Conservation (phyloP, 2,113 vertebrate species). For the Patagioenas fasciata region DNA sequence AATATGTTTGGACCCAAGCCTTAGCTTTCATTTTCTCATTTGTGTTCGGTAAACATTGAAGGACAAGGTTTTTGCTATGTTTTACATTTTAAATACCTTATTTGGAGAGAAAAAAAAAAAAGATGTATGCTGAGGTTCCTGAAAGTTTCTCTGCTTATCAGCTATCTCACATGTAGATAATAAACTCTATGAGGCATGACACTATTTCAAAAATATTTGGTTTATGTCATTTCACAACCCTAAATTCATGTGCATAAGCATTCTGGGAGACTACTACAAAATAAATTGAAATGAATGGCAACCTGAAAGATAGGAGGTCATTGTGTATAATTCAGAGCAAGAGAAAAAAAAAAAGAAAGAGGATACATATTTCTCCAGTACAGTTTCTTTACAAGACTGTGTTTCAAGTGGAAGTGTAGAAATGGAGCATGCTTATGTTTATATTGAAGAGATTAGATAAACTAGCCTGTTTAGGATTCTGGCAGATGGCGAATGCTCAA, state of each 20-base stretch:
- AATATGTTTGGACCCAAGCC: conserved; percentile 32
- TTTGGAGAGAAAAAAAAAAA: neutral
- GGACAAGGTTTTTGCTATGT: neutral
- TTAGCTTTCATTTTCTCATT: conserved; percentile 39
- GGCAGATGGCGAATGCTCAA: conserved; percentile 87
- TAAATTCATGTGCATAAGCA: conserved; percentile 13
- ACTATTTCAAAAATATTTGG: conserved; percentile 54
- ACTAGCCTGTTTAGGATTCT: conserved; percentile 87
- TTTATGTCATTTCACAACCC: conserved; percentile 55
- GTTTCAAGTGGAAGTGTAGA: conserved; percentile 81
- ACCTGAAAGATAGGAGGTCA: conserved; percentile 33
- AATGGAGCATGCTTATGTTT: conserved; percentile 85
- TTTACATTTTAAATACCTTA: conserved; percentile 18
- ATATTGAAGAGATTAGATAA: conserved; percentile 89
- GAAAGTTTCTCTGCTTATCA: conserved; percentile 54
- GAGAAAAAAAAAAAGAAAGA: neutral
- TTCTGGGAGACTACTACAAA: conserved; percentile 21
- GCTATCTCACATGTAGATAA: conserved; percentile 5
- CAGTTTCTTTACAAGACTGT: conserved; percentile 69
- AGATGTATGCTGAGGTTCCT: neutral
- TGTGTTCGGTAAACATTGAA: conserved; percentile 24
- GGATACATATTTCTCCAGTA: conserved; percentile 23
- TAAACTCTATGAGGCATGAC: conserved; percentile 41
- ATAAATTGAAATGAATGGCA: conserved; percentile 29
- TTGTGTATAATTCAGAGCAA: conserved; percentile 3